Base-by-base conservation (phyloP, 2,797 vertebrate genomes). In the Natrix natrix region DNA sequence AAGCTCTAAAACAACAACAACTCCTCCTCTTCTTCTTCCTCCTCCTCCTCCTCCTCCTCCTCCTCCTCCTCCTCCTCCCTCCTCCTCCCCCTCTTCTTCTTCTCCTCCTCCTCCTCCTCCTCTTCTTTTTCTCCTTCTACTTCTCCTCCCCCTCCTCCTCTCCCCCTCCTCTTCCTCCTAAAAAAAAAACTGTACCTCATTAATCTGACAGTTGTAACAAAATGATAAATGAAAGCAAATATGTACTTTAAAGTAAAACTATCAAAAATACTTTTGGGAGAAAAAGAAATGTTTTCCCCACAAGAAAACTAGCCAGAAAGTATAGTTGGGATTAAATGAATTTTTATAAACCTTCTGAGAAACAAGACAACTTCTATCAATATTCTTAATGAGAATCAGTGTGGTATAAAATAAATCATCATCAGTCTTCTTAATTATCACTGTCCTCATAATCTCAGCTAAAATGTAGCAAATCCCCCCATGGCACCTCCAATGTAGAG, bases 1-100 rank as follows among this genome's bases (percentile, higher is more conserved):
- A 93, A 93, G 87, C 66, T 88, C 90, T 91, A 63, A 89, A 93
- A 88, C 43, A 43, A 43, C 43, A 43, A 43, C 43, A 3, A 43
- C 43, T 37, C 32, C 32, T 37, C 32, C 32, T 37, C 10, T 26
- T 28, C 1, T 10, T 26, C 10, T 10, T 12, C 26, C 61, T 24
- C 8, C 24, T 59, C 20, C 20, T 2, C 5, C 5, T 7, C 57
- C 20, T 56, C 1, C 57, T 59, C 5, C 17, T 59, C 5, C 5
- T 22, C 20, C 22, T 60, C 59, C 2, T 22, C 59, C 8, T 56
- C 56, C 1, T 14, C 56, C 4, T 56, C 56, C 3, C 55, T 16
- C 13, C 13, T 57, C 4, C 56, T 57, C 1, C 14, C 16, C 12
- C 56, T 57, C 43, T 3, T 43, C 43, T 4, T 43, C 43, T 43